Evolutionary conservation across 2,797 vertebrate genomes (phyloP), one percentile per base, ranked within the genome.

Genomic region (Octomys mimax): DNA sequence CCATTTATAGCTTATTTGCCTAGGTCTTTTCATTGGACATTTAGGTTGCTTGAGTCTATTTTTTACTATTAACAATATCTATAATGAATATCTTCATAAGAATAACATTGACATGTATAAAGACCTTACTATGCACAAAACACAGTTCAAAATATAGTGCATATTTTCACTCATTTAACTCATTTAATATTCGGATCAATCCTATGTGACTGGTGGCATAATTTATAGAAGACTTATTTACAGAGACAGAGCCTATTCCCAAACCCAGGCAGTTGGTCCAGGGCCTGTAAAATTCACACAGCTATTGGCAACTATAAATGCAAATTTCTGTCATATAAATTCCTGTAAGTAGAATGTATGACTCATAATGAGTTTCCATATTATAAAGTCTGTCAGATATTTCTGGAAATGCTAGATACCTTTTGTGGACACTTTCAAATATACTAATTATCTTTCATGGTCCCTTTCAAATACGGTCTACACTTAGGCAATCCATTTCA

Each of bases 21-120:
- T 81, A 54, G 6, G n/a, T 61, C 73, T 87, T 82, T 84, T n/a
- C 52, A 52, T 42, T 81, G 54, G 61, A 33, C 71, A 77, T 66
- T 78, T 94, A 87, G 12, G 21, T 79, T 87, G n/a, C 83, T 92
- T 84, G 81, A 81, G 46, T 46, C 14, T 36, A 93, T 97, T 68
- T 68, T 9, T 78, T 64, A 68, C 31, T 88, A 73, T 39, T n/a
- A 91, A 71, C 9, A 85, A 33, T 89, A 92, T 62, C 52, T 82
- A 5, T 77, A 88, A 68, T 46, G 84, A 92, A 71, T 91, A 82
- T 33, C 26, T 62, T 89, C 42, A 3, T 64, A 93, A 86, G 19
- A 94, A 14, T 78, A 78, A 79, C 33, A 66, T 22, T 68, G 49
- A 36, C 22, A 61, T 28, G 12, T 33, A 42, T 8, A 83, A 31